Evolutionary conservation across 2,797 vertebrate species (phyloP), one percentile per base, ranked within the genome.

Genomic region (Poeciliopsis paucimaculata): DNA sequence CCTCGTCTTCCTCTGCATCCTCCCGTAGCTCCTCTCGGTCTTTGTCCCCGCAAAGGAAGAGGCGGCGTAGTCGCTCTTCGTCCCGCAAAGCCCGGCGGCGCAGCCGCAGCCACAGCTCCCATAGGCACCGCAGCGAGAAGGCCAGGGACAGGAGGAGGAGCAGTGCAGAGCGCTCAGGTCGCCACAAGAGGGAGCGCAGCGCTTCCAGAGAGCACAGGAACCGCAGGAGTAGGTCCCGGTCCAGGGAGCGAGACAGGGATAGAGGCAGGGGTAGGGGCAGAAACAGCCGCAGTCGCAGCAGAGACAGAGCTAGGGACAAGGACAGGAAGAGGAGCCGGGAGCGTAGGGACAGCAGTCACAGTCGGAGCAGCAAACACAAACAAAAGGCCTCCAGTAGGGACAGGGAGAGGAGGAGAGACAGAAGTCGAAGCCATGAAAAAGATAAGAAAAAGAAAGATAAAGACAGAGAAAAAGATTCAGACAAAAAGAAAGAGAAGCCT

Each of bases 311-410:
- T 53, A 97, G 95, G 93, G 97, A 98, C 26, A 97, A 96, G 91
- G 97, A 98, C 64, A 97, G 97, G 91, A 96, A 94, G 91, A 97
- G 96, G 91, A 97, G 97, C 93, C 82, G 95, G 64, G 91, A 97
- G 88, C 94, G 80, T 77, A 95, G 95, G 87, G 97, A 97, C 79
- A 95, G 93, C 93, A 96, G 96, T 93, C 96, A 95, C 84, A 96
- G 95, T 53, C 94, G 96, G 77, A 97, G 95, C 90, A 96, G 95
- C 84, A 97, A 97, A 94, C 96, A 96, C 93, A 99, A 97, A 89
- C 97, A 96, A 88, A 98, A 97, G 88, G 96, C 97, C 84, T 96
- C 97, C 85, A 97, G 96, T 92, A 98, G 97, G 88, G 97, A 97
- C 41, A 94, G 96, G 84, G 97, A 97, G 81, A 97, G 96, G 84